Evolutionary conservation across 1,140 invertebrate genomes (phyloP), one percentile per base, ranked within the genome.

Genomic region (Cyclargus thomasi): DNA sequence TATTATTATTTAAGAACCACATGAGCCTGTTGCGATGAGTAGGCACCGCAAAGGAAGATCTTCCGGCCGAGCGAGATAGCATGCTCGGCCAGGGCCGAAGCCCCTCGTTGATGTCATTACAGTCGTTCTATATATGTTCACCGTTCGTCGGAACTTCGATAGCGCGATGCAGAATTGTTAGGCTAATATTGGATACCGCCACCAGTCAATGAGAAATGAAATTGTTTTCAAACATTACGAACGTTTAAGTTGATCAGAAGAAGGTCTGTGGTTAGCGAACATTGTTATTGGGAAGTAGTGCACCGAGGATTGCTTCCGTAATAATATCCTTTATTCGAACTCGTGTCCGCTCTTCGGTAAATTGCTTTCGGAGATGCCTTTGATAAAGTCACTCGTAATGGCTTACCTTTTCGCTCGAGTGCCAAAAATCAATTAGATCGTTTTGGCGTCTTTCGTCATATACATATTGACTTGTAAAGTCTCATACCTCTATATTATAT

Each of bases 291-390:
- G 17, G 10, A 59, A 59, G 20, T 57, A 57, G 8, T 57, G 55
- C 55, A 20, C 7, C 55, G 55, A 20, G 55, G 55, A 57, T 57
- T 18, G 18, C 55, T 57, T 20, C 17, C 55, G 55, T 59, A 59
- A 20, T 59, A 59, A 59, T 59, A 59, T 59, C 55, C 55, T 57
- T 57, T 57, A 57, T 57, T 20, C 55, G 4, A 59, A 59, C 55
- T 59, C 55, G 55, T 59, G 55, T 59, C 55, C 55, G 55, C 55
- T 59, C 55, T 59, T 59, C 18, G 3, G 55, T 59, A 59, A 59
- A 59, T 59, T 59, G 55, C 17, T 59, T 59, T 59, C 14, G 18
- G 53, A 47, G 39, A 18, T 59, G 20, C 55, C 55, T 20, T 59
- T 59, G 20, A 59, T 59, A 59, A 11, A 59, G 55, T 59, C 55